phyloP scores from a whole-genome alignment of 2,888 invertebrate species.

The Adineta ricciae region DNA sequence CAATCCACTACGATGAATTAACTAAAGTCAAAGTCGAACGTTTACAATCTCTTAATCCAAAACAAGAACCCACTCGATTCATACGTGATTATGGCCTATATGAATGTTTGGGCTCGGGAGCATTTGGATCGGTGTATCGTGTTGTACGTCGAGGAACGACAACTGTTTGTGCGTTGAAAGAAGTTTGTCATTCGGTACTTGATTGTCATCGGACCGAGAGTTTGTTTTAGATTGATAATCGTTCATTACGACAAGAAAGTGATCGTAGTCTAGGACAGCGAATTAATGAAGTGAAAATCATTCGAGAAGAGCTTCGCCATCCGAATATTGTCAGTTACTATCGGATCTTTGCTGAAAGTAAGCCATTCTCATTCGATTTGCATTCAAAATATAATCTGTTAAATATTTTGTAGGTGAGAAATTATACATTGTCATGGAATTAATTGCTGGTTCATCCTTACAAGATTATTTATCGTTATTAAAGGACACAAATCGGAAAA shows the following conservation, averaged over 20 bases:
- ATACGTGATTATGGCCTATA: constrained; percentile 51
- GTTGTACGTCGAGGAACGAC: constrained; percentile 44
- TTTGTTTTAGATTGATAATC: background rate
- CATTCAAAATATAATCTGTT: no score
- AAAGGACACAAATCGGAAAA: constrained; percentile 48
- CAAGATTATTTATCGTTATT: constrained; percentile 51
- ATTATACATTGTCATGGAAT: constrained; percentile 52
- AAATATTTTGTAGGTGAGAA: constrained; percentile 43
- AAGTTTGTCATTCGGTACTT: constrained; percentile 40
- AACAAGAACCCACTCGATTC: constrained; percentile 41
- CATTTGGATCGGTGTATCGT: constrained; percentile 53
- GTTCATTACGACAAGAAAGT: constrained; percentile 34
- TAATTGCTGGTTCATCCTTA: constrained; percentile 48
- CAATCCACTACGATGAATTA: constrained; percentile 37
- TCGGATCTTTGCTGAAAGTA: constrained; percentile 50
- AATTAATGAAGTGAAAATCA: constrained; percentile 51
- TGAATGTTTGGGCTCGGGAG: constrained; percentile 51
- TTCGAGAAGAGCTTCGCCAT: constrained; percentile 50
- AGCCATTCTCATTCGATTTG: constrained; percentile 35
- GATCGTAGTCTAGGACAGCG: constrained; percentile 50
- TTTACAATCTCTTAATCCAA: constrained; percentile 40
- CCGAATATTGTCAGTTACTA: constrained; percentile 52
- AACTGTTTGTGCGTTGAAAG: constrained; percentile 50
- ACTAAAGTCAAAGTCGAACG: constrained; percentile 24
- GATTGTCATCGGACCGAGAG: no score